Conservation (phyloP, 2,797 vertebrate species). For the Catharus ustulatus region DNA sequence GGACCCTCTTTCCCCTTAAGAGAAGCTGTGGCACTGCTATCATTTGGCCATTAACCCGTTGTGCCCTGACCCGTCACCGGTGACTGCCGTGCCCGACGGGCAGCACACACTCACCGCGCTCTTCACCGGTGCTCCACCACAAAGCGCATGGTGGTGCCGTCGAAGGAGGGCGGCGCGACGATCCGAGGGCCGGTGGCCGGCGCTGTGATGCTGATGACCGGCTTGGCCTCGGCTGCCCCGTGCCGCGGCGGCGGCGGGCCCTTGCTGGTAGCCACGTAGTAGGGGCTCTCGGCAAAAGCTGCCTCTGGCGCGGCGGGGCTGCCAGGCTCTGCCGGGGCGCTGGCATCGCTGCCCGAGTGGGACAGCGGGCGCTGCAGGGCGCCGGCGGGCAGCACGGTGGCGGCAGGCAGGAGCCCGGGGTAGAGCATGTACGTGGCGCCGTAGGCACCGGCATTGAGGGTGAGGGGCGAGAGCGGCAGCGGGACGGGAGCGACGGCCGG, state of each 20-base stretch:
- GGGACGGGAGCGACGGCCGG: conserved; percentile 78
- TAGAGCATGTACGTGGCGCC: conserved; percentile 90
- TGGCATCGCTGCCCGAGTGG: conserved; percentile 42
- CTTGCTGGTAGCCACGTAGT: conserved; percentile 85
- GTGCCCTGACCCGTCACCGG: fast-evolving
- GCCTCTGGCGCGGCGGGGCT: conserved; percentile 59
- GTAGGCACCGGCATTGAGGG: conserved; percentile 83
- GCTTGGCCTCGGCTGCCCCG: conserved; percentile 80
- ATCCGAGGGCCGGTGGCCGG: conserved; percentile 91
- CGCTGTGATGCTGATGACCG: conserved; percentile 91
- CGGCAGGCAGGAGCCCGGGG: conserved; percentile 79
- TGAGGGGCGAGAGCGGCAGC: conserved; percentile 81
- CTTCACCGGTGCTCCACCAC: conserved; percentile 90
- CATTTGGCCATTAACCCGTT: fast-evolving
- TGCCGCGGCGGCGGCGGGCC: conserved; percentile 52
- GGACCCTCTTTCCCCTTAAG: fast-evolving
- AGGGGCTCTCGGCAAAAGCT: conserved; percentile 80
- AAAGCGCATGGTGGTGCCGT: conserved; percentile 98
- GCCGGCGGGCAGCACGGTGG: conserved; percentile 79
- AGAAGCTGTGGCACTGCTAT: not conserved
- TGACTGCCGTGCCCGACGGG: fast-evolving
- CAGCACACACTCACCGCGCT: not conserved
- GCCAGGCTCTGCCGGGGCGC: conserved; percentile 35
- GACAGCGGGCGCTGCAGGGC: conserved; percentile 72
- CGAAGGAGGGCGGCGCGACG: conserved; percentile 93